Evolutionary conservation across 2,888 invertebrate genomes (phyloP).

Genomic region (Trachelus troglodyta): DNA sequence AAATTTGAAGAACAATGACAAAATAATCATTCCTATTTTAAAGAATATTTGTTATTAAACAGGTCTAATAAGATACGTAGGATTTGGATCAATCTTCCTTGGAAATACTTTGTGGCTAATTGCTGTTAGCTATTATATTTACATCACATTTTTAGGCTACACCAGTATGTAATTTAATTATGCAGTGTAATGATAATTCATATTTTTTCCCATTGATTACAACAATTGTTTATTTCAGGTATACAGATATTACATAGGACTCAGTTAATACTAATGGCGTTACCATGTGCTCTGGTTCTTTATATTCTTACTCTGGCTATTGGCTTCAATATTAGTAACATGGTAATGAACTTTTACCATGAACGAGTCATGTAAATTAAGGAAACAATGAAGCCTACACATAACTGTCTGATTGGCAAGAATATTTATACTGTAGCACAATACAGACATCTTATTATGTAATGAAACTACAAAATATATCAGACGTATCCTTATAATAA

Average conservation of each 20-base stretch:
- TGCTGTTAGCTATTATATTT: conserved; percentile 91
- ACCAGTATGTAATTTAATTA: conserved; percentile 76
- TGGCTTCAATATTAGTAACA: conserved; percentile 86
- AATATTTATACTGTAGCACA: neutral
- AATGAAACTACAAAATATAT: neutral
- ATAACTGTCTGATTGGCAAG: neutral
- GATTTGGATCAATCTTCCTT: conserved; percentile 83
- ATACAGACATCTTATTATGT: neutral
- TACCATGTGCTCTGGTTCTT: conserved; percentile 80
- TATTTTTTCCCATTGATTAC: conserved; percentile 5
- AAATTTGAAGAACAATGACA: neutral
- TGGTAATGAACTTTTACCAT: conserved; percentile 86
- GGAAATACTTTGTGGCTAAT: conserved; percentile 96
- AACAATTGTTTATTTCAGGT: conserved; percentile 71
- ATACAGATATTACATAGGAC: conserved; percentile 89
- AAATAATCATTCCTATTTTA: neutral
- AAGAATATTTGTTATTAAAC: conserved; percentile 45
- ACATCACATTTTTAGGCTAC: conserved; percentile 97
- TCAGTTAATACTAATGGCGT: conserved; percentile 83
- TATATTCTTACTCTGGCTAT: conserved; percentile 83
- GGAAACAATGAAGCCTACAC: neutral
- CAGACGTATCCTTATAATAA: neutral
- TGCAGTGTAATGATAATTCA: conserved; percentile 15
- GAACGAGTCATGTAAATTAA: conserved; percentile 76
- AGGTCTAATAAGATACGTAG: conserved; percentile 82